Evolutionary conservation across 92 coral and sea anemone species (phyloP).

Genomic region (Parazoanthus atlanticus): DNA sequence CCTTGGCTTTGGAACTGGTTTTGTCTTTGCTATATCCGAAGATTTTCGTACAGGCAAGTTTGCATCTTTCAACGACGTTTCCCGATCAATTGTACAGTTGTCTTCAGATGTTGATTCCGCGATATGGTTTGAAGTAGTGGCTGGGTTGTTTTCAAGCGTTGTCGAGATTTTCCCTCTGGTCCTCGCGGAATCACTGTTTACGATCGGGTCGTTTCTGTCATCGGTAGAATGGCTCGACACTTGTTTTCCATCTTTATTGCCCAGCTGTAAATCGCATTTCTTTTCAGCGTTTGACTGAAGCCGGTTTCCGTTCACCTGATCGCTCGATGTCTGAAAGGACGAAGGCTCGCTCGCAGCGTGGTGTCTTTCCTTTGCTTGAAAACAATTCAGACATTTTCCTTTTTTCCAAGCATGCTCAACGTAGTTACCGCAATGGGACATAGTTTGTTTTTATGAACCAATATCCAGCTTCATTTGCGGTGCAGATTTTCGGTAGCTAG

Average conservation of each 20-base stretch:
- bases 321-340: slow-evolving; percentile 14
- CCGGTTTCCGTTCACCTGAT: slow-evolving; percentile 30
- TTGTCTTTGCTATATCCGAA: slow-evolving; percentile 52
- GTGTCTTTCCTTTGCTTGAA: slow-evolving; percentile 71
- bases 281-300: slow-evolving; percentile 34
- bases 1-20: slow-evolving; percentile 69
- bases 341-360: slow-evolving; percentile 14
- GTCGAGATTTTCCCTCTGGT: not conserved
- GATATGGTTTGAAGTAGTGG: slow-evolving; percentile 26
- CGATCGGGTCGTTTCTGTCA: slow-evolving; percentile 14
- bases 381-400: slow-evolving; percentile 90
- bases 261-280: slow-evolving; percentile 24
- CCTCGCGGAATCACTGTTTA: slow-evolving; percentile 14
- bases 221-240: not conserved
- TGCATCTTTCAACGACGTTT: slow-evolving; percentile 24
- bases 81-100: slow-evolving; percentile 9
- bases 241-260: not conserved
- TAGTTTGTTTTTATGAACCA: slow-evolving; percentile 28
- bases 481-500: slow-evolving; percentile 6
- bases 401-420: slow-evolving; percentile 89
- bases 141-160: slow-evolving; percentile 9
- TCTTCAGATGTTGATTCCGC: slow-evolving; percentile 13
- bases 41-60: slow-evolving; percentile 5
- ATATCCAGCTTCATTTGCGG: slow-evolving; percentile 20
- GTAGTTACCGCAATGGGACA: slow-evolving; percentile 83